Evolutionary conservation across 1,140 invertebrate species (phyloP).

Genomic region (Asobara japonica): DNA sequence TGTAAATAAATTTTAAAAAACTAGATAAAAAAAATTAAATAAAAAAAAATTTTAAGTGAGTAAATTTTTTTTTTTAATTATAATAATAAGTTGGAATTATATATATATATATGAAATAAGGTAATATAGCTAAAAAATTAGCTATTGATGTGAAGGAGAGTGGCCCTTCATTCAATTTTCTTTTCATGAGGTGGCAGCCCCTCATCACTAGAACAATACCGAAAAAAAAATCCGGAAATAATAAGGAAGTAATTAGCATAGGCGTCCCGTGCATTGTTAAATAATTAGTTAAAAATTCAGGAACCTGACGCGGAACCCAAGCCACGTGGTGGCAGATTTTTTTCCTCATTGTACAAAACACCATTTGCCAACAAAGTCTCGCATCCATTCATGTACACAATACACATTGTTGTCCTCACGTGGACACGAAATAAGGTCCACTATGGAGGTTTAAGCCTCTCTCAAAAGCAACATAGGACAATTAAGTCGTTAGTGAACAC

Average conservation of each 20-base stretch:
- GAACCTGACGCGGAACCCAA: background rate
- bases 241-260: background rate
- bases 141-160: no score
- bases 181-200: no score
- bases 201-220: background rate
- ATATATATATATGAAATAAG: no score
- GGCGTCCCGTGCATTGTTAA: background rate
- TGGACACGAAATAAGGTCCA: conserved; percentile 5
- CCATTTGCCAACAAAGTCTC: conserved; percentile 10
- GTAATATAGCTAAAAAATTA: no score
- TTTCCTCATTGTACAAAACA: background rate
- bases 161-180: no score
- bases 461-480: conserved; percentile 28
- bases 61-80: no score
- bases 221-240: background rate
- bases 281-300: background rate
- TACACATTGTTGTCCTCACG: conserved; percentile 26
- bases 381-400: conserved; percentile 7
- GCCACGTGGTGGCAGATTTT: background rate
- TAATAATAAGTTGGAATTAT: no score
- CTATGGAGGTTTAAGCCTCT: conserved; percentile 14
- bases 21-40: no score
- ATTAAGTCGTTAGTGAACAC: conserved; percentile 37
- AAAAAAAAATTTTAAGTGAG: no score
- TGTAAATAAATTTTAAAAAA: no score